A percentile compares a stretch with the other conserved stretches of the same genome.
Evolutionary conservation across 2,113 vertebrate genomes (phyloP).

Genomic region (Leucopsar rothschildi): DNA sequence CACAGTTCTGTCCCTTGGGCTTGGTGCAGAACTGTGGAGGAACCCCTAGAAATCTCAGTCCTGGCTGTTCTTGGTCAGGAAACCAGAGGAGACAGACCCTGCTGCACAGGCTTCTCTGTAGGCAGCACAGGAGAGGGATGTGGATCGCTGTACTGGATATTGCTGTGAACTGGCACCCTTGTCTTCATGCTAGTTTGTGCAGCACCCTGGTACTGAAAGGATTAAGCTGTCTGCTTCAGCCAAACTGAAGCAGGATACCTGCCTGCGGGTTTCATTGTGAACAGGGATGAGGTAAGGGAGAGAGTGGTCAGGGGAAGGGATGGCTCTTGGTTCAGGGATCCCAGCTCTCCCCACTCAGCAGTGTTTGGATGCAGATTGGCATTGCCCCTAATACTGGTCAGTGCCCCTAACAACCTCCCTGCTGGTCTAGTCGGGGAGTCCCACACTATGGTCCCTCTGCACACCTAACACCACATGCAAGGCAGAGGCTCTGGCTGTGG

Average conservation of each 20-base stretch:
- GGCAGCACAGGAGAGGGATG: not conserved
- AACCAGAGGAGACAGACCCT: not conserved
- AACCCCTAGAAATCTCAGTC: not conserved
- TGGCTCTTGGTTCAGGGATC: not conserved
- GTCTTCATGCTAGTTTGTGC: not conserved
- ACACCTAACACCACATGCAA: not conserved
- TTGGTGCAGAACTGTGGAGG: not conserved
- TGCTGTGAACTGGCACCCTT: not conserved
- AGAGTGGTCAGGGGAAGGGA: not conserved
- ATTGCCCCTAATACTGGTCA: not conserved
- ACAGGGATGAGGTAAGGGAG: not conserved
- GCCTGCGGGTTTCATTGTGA: not conserved
- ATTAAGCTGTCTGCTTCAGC: not conserved
- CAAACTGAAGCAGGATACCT: not conserved
- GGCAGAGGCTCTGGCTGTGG: not conserved
- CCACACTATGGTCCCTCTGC: too few relatives aligned
- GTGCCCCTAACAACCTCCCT: not conserved
- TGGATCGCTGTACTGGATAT: not conserved
- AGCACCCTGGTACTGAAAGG: not conserved
- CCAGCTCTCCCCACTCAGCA: not conserved
- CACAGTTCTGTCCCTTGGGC: not conserved
- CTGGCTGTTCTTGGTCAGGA: not conserved
- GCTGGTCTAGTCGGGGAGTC: rapidly evolving
- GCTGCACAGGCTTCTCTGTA: not conserved
- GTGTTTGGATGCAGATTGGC: not conserved